A percentile compares a stretch with the other conserved stretches of the same genome.
phyloP scores from a whole-genome alignment of 2,797 vertebrate genomes.

The Anabas testudineus region DNA sequence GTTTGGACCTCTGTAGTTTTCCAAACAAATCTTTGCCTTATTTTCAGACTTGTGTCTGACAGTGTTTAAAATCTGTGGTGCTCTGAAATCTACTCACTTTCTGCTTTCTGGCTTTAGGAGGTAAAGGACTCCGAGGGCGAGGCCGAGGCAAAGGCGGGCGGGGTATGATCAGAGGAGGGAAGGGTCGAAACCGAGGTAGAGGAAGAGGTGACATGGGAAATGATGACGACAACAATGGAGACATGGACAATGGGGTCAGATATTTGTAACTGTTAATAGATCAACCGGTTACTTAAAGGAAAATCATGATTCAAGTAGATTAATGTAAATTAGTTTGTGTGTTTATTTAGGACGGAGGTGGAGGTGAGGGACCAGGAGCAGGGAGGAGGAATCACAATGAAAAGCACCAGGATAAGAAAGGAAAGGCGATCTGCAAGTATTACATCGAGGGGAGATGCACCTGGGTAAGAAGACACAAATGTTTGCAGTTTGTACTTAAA shows the following conservation, averaged over 20 bases:
- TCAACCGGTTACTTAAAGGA: not conserved
- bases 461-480: constrained; percentile 85
- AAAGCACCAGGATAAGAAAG: constrained; percentile 95
- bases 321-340: not conserved
- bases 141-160: constrained; percentile 85
- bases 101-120: constrained; percentile 62
- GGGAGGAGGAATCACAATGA: constrained; percentile 90
- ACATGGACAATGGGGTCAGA: constrained; percentile 92
- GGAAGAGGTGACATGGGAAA: constrained; percentile 87
- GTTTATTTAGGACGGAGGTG: constrained; percentile 78
- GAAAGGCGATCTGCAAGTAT: constrained; percentile 98
- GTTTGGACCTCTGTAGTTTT: constrained; percentile 20
- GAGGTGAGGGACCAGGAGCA: constrained; percentile 74
- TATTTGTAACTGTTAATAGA: not conserved
- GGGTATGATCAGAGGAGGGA: constrained; percentile 79
- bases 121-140: constrained; percentile 81
- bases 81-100: not conserved
- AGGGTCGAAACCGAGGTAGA: constrained; percentile 81
- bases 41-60: not conserved
- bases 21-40: not conserved
- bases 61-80: not conserved
- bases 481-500: not conserved
- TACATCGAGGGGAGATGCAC: constrained; percentile 96
- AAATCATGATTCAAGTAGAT: not conserved
- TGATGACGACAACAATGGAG: constrained; percentile 91